phyloP scores from a whole-genome alignment of 2,888 invertebrate species.

The Sphinx pinastri region DNA sequence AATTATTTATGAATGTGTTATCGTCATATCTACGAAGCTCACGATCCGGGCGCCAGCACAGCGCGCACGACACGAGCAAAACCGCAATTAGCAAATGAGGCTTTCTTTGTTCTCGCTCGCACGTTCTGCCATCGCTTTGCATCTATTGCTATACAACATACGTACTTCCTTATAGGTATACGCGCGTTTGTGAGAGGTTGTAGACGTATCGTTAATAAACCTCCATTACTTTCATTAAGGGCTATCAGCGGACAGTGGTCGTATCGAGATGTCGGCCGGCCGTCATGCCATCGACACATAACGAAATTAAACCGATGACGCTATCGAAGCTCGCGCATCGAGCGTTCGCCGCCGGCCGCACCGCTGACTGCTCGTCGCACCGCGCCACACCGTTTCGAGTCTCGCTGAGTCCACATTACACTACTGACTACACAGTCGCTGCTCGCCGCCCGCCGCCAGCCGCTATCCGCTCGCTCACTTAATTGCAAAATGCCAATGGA shows the following conservation, averaged over 20 bases:
- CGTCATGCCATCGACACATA: constrained; percentile 79
- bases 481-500: constrained; percentile 80
- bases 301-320: constrained; percentile 81
- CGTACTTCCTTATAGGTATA: constrained; percentile 55
- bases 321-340: constrained; percentile 77
- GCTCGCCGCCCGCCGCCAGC: constrained; percentile 46
- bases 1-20: constrained; percentile 85
- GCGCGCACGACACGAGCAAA: constrained; percentile 83
- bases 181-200: constrained; percentile 59
- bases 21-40: constrained; percentile 82
- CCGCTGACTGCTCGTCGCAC: constrained; percentile 56
- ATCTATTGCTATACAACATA: constrained; percentile 65
- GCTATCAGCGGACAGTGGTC: constrained; percentile 78
- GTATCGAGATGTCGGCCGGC: constrained; percentile 77
- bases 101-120: constrained; percentile 83
- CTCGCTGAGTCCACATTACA: no score
- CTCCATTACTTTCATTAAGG: constrained; percentile 83
- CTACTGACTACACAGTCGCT: constrained; percentile 10
- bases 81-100: constrained; percentile 83
- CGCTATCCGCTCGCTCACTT: constrained; percentile 66
- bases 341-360: constrained; percentile 48
- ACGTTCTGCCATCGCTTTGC: constrained; percentile 72
- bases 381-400: constrained; percentile 50
- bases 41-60: constrained; percentile 81
- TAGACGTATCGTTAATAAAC: constrained; percentile 79